Conservation (phyloP, 1,140 invertebrate species). For the Lethrus apterus region DNA sequence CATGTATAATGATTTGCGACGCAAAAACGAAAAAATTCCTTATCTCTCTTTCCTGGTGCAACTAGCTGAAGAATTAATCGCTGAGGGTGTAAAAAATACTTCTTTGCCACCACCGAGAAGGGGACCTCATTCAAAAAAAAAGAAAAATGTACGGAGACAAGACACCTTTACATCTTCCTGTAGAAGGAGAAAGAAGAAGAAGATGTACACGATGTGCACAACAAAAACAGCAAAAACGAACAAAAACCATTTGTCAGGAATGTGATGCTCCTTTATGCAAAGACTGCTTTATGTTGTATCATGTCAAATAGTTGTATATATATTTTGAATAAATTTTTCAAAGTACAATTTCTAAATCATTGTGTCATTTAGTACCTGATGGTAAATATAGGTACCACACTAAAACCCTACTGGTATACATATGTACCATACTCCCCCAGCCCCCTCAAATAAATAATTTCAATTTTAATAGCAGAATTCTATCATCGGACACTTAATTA, state of each 20-base stretch:
- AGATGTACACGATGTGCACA: constrained; percentile 8
- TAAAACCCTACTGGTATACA: too few species aligned
- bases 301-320: constrained; percentile 8
- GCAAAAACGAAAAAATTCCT: constrained; percentile 14
- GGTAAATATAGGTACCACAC: too few species aligned
- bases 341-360: too few species aligned
- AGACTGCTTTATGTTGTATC: constrained; percentile 21
- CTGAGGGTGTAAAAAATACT: constrained; percentile 16
- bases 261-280: constrained; percentile 20
- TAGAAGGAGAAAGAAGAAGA: constrained; percentile 19
- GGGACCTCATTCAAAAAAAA: constrained; percentile 11
- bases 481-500: too few species aligned
- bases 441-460: too few species aligned
- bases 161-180: constrained; percentile 16
- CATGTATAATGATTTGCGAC: constrained; percentile 19
- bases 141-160: constrained; percentile 11
- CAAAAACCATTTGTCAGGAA: constrained; percentile 21
- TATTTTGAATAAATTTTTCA: too few species aligned
- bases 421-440: too few species aligned
- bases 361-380: too few species aligned
- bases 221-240: constrained; percentile 18
- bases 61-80: constrained; percentile 22
- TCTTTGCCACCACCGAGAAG: constrained; percentile 8
- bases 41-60: constrained; percentile 17
- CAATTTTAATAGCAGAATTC: too few species aligned